Evolutionary conservation across 2,797 vertebrate genomes (phyloP).

Genomic region (Dendrocincla fuliginosa): DNA sequence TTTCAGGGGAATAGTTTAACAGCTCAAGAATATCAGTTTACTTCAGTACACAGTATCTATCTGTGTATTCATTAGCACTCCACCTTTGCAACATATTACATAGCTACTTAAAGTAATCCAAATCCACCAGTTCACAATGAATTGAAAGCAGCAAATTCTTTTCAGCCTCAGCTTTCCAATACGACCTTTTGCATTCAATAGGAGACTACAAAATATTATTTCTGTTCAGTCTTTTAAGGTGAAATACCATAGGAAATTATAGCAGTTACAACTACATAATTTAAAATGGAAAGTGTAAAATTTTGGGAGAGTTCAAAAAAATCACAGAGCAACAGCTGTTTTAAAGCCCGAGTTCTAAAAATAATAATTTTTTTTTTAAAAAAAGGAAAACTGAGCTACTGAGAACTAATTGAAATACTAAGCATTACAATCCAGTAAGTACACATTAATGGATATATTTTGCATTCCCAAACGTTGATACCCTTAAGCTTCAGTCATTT

Average conservation of each 20-base stretch:
- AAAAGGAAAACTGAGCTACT: background rate
- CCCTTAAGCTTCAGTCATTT: background rate
- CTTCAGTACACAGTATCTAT: conserved; percentile 71
- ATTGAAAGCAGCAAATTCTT: conserved; percentile 65
- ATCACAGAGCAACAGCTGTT: background rate
- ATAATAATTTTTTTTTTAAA: too few relatives aligned
- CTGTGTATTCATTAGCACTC: conserved; percentile 53
- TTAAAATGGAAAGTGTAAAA: background rate
- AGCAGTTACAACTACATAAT: background rate
- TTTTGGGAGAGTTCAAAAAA: background rate
- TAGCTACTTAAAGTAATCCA: conserved; percentile 67
- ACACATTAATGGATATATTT: background rate
- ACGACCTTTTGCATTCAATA: background rate
- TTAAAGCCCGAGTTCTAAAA: background rate
- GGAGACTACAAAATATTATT: background rate
- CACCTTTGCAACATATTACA: conserved; percentile 63
- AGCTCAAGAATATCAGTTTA: conserved; percentile 68
- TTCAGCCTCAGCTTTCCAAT: conserved; percentile 48
- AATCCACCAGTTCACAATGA: conserved; percentile 62
- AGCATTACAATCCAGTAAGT: background rate
- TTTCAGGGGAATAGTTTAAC: conserved; percentile 55
- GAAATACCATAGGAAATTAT: background rate
- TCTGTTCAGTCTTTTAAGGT: background rate
- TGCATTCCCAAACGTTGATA: background rate
- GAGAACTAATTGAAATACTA: background rate